A percentile compares a stretch with the other conserved stretches of the same genome.
These are phyloP conservation scores for Lasioglossum oenotherae DNA, from an alignment of 2,888 invertebrate genomes.

Conservation along the genomic window DNA sequence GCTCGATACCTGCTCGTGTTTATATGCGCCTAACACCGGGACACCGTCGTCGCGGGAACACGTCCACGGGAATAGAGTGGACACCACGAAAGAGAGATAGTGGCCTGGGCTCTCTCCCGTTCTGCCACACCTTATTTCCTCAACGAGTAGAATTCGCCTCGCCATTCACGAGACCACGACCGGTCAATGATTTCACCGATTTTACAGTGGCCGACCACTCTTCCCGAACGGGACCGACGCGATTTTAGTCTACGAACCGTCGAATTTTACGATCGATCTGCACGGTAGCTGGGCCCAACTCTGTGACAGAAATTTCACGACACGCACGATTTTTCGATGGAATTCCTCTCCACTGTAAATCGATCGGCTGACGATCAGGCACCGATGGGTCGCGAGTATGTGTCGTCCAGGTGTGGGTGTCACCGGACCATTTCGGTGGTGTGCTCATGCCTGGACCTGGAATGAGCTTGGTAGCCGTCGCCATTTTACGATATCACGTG, in stretches of 20 bases:
- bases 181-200: constrained; percentile 72
- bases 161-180: constrained; percentile 59
- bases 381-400: background rate
- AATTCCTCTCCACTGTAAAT: background rate
- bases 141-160: constrained; percentile 52
- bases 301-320: constrained; percentile 23
- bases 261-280: constrained; percentile 52
- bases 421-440: constrained; percentile 23
- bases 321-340: background rate
- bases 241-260: constrained; percentile 61
- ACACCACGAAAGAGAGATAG: constrained; percentile 26
- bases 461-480: background rate
- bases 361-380: background rate
- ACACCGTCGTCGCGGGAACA: constrained; percentile 32
- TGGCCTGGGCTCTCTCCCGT: constrained; percentile 20
- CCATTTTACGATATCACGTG: constrained; percentile 30
- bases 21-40: constrained; percentile 74
- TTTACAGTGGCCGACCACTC: constrained; percentile 59
- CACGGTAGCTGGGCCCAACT: constrained; percentile 45
- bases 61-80: constrained; percentile 13
- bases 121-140: constrained; percentile 71
- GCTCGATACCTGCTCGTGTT: constrained; percentile 75
- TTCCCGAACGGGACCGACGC: constrained; percentile 45
- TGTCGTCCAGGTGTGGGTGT: constrained; percentile 40
- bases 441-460: background rate